phyloP scores from a whole-genome alignment of 1,140 invertebrate species.

The Plutomurus gul region DNA sequence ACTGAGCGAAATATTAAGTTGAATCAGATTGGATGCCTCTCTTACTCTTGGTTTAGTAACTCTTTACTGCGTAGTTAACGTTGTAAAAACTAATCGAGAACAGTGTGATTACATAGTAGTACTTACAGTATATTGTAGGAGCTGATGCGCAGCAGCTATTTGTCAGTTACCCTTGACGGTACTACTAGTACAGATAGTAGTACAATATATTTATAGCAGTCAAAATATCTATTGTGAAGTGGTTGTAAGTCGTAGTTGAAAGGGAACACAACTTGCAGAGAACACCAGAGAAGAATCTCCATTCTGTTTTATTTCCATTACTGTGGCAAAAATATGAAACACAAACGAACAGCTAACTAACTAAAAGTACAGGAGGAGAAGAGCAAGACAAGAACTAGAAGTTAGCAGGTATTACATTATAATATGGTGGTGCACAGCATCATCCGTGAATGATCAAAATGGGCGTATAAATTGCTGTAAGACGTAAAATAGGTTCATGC shows the following conservation, averaged over 20 bases:
- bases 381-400: not conserved
- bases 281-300: not conserved
- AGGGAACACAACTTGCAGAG: no score
- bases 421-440: not conserved
- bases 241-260: no score
- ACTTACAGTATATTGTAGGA: not conserved
- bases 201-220: no score
- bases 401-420: not conserved
- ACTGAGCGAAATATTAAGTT: not conserved
- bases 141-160: no score
- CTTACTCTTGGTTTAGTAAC: not conserved
- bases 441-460: conserved; percentile 29
- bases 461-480: conserved; percentile 29
- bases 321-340: not conserved
- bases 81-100: not conserved
- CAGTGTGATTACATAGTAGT: not conserved
- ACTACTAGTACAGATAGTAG: no score
- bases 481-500: conserved; percentile 29
- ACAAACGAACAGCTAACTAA: conserved; percentile 11
- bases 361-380: not conserved
- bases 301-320: not conserved
- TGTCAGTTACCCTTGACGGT: no score
- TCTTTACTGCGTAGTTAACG: no score
- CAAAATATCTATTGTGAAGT: no score
- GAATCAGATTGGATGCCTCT: not conserved